A percentile compares a stretch with the other conserved stretches of the same genome.
Evolutionary conservation across 2,888 invertebrate genomes (phyloP).

Genomic region (Nezara viridula): DNA sequence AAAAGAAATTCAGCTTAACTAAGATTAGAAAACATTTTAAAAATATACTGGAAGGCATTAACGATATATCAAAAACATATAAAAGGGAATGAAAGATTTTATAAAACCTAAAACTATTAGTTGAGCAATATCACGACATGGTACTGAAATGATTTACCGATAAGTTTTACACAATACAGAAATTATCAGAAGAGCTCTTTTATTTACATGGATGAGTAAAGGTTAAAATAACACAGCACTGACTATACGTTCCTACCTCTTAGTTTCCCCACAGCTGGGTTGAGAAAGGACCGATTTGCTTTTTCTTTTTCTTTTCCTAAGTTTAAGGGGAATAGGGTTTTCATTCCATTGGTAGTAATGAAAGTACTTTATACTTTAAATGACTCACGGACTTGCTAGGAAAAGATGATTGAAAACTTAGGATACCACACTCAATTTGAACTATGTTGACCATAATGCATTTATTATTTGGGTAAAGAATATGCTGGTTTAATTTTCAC

Average conservation of each 20-base stretch:
- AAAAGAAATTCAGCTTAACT: neutral
- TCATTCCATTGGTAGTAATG: no score
- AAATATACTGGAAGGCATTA: slow-evolving; percentile 10
- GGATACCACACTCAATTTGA: no score
- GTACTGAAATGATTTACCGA: neutral
- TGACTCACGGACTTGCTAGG: no score
- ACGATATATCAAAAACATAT: slow-evolving; percentile 2
- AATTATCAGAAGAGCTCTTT: neutral
- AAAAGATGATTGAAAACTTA: no score
- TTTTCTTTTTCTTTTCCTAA: no score
- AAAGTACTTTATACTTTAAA: no score
- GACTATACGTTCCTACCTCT: neutral
- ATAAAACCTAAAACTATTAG: neutral
- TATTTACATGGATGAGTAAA: slow-evolving; percentile 44
- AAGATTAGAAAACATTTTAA: neutral
- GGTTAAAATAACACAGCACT: slow-evolving; percentile 19
- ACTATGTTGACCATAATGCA: no score
- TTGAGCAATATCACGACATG: slow-evolving; percentile 38
- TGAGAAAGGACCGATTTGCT: neutral
- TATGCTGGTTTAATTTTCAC: no score
- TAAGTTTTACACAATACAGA: neutral
- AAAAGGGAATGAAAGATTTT: neutral
- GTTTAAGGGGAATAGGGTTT: no score
- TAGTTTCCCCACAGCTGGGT: neutral
- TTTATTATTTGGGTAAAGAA: no score